phyloP scores from a whole-genome alignment of 35 echinoderm and acorn worm species.

The Apostichopus californicus region DNA sequence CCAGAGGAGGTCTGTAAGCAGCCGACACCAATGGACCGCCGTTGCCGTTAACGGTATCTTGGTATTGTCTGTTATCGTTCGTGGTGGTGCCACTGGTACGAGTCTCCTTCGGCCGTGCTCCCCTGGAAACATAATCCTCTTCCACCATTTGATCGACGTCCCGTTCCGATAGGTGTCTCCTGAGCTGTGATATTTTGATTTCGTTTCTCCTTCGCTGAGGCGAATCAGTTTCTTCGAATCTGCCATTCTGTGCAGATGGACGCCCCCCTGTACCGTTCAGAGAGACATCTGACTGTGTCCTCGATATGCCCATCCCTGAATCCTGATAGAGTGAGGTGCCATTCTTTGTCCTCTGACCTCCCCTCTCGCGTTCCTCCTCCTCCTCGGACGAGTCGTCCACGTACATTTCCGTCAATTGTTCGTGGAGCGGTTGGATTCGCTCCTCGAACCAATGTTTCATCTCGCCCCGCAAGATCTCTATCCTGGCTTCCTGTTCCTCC shows the following conservation, averaged over 20 bases:
- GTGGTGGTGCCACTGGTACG: slow-evolving; percentile 43
- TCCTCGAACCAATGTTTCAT: slow-evolving; percentile 79
- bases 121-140: slow-evolving; percentile 21
- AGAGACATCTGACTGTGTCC: slow-evolving; percentile 28
- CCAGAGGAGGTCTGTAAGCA: slow-evolving; percentile 37
- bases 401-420: slow-evolving; percentile 58
- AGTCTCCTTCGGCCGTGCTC: slow-evolving; percentile 50
- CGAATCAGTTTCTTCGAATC: neutral
- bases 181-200: neutral
- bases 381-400: neutral
- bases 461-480: slow-evolving; percentile 62
- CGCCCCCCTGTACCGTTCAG: neutral
- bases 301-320: slow-evolving; percentile 14
- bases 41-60: neutral
- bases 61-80: neutral
- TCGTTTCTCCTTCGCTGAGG: neutral
- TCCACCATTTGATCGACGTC: slow-evolving; percentile 3
- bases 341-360: neutral
- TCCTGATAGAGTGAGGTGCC: slow-evolving; percentile 24
- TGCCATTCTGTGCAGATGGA: neutral
- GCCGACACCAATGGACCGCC: slow-evolving; percentile 1
- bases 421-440: slow-evolving; percentile 72
- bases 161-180: slow-evolving; percentile 13
- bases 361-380: neutral
- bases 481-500: slow-evolving; percentile 66